phyloP scores from a whole-genome alignment of 2,113 vertebrate genomes.

The Pedionomus torquatus region DNA sequence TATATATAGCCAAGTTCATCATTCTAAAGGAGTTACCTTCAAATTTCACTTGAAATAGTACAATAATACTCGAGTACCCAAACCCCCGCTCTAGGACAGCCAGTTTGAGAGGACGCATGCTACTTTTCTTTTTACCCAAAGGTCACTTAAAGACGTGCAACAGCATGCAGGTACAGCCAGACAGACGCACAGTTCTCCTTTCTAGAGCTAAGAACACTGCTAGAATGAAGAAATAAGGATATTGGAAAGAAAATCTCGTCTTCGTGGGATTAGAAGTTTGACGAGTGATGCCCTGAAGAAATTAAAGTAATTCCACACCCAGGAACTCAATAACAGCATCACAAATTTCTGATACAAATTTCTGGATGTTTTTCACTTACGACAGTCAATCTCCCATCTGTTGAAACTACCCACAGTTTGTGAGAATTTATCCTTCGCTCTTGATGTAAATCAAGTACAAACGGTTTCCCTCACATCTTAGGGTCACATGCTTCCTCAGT shows the following conservation, averaged over 20 bases:
- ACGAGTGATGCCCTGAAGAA: not conserved
- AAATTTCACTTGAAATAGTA: not conserved
- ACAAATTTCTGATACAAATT: not conserved
- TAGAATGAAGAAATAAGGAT: not conserved
- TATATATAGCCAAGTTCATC: not conserved
- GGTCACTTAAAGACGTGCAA: not conserved
- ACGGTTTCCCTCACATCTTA: not conserved
- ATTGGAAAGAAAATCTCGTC: not conserved
- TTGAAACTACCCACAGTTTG: not conserved
- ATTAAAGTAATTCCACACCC: not conserved
- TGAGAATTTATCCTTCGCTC: not conserved
- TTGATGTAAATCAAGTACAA: not conserved
- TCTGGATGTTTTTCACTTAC: not conserved
- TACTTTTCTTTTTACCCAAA: not conserved
- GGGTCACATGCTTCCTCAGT: not conserved
- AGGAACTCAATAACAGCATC: not conserved
- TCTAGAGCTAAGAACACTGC: not conserved
- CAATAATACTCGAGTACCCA: not conserved
- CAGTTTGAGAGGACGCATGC: not conserved
- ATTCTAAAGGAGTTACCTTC: not conserved
- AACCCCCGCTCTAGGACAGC: not conserved
- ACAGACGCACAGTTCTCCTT: not conserved
- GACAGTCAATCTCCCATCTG: not conserved
- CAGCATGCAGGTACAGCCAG: not conserved
- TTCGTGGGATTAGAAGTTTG: not conserved